Evolutionary conservation across 2,888 invertebrate genomes (phyloP).

Genomic region (Hirtodrosophila cameraria): DNA sequence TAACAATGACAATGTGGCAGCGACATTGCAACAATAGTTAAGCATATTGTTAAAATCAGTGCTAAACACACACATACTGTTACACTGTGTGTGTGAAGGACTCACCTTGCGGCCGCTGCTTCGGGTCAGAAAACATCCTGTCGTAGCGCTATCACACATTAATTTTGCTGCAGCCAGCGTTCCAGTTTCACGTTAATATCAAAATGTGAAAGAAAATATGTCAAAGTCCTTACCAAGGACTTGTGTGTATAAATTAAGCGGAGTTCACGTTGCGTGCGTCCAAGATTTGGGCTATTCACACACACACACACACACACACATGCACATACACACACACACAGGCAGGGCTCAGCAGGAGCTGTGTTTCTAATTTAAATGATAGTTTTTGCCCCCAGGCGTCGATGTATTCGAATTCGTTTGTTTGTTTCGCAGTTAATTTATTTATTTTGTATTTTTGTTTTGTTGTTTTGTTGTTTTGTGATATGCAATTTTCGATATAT

Average conservation of each 20-base stretch:
- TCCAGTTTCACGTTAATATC: slow-evolving; percentile 38
- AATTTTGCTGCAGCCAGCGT: slow-evolving; percentile 78
- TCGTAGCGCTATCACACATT: slow-evolving; percentile 90
- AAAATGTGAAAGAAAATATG: slow-evolving; percentile 24
- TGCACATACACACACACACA: slow-evolving; percentile 4
- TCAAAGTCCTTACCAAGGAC: slow-evolving; percentile 9
- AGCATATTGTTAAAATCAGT: too few species aligned
- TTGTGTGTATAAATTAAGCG: slow-evolving; percentile 29
- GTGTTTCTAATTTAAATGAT: slow-evolving; percentile 68
- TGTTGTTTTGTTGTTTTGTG: slow-evolving; percentile 20
- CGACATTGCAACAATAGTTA: too few species aligned
- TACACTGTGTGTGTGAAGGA: slow-evolving; percentile 19
- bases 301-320: not conserved
- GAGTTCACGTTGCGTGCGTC: slow-evolving; percentile 26
- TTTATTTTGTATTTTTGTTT: slow-evolving; percentile 26
- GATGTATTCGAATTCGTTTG: slow-evolving; percentile 46
- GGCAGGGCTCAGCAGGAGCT: slow-evolving; percentile 20
- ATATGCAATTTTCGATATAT: slow-evolving; percentile 17
- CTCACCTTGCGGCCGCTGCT: slow-evolving; percentile 83
- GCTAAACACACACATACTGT: too few species aligned
- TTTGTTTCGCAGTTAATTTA: slow-evolving; percentile 49
- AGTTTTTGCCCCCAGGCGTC: slow-evolving; percentile 44
- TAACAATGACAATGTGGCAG: too few species aligned
- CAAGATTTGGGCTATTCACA: slow-evolving; percentile 9
- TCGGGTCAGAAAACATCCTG: slow-evolving; percentile 88